Conservation (phyloP, 2,797 vertebrate genomes). For the Darevskia nairensis region DNA sequence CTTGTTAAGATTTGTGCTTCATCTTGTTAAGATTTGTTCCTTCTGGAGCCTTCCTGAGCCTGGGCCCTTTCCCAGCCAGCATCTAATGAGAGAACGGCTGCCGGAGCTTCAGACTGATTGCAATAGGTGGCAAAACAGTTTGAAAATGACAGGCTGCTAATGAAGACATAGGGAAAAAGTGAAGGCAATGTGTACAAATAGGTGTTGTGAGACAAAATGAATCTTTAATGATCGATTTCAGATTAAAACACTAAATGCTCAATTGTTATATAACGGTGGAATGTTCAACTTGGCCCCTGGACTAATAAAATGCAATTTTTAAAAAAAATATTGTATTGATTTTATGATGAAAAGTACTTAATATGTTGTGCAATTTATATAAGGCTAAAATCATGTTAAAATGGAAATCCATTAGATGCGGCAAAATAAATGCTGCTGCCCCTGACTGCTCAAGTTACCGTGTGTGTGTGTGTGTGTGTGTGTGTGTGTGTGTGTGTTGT, state of each 20-base stretch:
- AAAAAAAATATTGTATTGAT: constrained; percentile 57
- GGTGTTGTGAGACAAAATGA: constrained; percentile 51
- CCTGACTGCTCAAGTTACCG: constrained; percentile 38
- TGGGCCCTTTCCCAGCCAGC: constrained; percentile 26
- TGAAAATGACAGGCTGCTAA: constrained; percentile 55
- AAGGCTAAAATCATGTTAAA: constrained; percentile 51
- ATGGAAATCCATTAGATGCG: constrained; percentile 61
- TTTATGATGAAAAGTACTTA: constrained; percentile 62
- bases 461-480: neutral
- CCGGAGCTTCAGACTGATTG: constrained; percentile 25
- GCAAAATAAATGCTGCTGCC: constrained; percentile 43
- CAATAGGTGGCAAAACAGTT: constrained; percentile 42
- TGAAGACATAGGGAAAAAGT: constrained; percentile 56
- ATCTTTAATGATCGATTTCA: constrained; percentile 64
- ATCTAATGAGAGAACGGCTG: constrained; percentile 34
- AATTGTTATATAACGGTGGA: constrained; percentile 65
- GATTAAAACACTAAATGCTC: constrained; percentile 54
- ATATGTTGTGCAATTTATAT: constrained; percentile 56
- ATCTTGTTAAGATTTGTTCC: neutral
- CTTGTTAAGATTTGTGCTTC: constrained; percentile 20
- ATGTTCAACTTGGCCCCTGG: constrained; percentile 43
- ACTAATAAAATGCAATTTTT: constrained; percentile 61
- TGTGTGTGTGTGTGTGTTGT: too few species aligned
- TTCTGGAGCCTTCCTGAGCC: constrained; percentile 22
- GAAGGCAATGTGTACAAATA: constrained; percentile 57